Evolutionary conservation across 2,113 vertebrate genomes (phyloP), one percentile per base, ranked within the genome.

Genomic region (Xerus inauris): DNA sequence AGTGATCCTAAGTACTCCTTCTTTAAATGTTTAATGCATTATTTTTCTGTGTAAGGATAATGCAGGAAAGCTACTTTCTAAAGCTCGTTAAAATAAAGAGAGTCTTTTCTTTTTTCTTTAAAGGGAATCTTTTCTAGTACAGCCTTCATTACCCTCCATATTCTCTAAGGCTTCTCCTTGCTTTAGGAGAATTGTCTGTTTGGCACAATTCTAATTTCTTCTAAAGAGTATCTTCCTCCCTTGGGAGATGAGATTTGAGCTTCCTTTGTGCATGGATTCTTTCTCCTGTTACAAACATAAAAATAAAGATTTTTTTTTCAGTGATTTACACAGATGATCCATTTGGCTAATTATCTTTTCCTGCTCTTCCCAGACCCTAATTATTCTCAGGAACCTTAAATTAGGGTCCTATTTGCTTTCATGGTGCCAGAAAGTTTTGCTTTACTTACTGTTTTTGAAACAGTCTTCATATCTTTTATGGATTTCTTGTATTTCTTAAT

Each of bases 231-330:
- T 65, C 64, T 71, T 73, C 65, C 26, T 54, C 92, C 67, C n/a
- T 19, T 81, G 79, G 91, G 94, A 94, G 71, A 51, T 73, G 51
- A 75, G 73, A n/a, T 20, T 42, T 0, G 22, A 54, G 65, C 59
- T 92, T 80, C 57, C 89, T 89, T 87, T 85, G 49, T 14, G 26
- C 51, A n/a, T 54, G 11, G 28, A 54, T 40, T 69, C 67, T 92
- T 96, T 96, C 82, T 97, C 79, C 26, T 87, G 1, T 89, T 95
- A 40, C 82, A 65, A 38, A 86, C 35, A 35, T 19, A 35, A 79
- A 69, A 67, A 42, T 38, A 20, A 64, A 73, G 82, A 38, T 0
- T 45, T 45, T 32, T 12, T 91, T 87, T n/a, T 10, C 28, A 26
- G 24, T 24, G 49, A 51, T 51, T 83, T 82, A 73, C 4, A 62